Conservation (phyloP, 1,140 invertebrate species). For the Neodiprion virginianus region DNA sequence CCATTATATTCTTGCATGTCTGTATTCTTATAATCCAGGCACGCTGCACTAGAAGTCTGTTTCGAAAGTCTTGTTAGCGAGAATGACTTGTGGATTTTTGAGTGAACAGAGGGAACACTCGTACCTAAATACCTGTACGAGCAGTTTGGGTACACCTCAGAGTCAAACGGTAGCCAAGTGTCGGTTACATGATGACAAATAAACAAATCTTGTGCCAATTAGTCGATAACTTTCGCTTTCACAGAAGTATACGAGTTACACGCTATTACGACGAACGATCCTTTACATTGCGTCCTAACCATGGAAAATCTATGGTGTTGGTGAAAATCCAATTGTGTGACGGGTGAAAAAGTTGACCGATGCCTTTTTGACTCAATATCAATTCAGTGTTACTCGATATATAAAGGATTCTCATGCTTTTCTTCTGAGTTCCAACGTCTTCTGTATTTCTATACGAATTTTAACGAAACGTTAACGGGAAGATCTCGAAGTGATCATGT, state of each 20-base stretch:
- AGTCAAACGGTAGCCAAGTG: conserved; percentile 26
- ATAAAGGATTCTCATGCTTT: neutral
- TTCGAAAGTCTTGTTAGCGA: conserved; percentile 45
- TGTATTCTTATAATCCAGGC: no score
- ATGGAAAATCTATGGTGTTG: neutral
- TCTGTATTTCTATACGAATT: no score
- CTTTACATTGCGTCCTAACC: neutral
- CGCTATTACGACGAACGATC: no score
- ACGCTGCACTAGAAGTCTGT: no score
- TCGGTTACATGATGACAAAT: conserved; percentile 22
- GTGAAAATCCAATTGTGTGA: neutral
- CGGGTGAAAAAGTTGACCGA: no score
- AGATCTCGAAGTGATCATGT: no score
- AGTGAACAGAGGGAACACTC: conserved; percentile 11
- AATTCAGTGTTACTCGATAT: no score
- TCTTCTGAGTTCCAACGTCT: neutral
- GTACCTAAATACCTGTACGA: conserved; percentile 9
- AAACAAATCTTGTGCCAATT: conserved; percentile 13
- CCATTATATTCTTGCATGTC: no score
- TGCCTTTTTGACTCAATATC: no score
- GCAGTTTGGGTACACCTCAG: conserved; percentile 19
- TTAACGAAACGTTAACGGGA: no score
- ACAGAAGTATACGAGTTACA: neutral
- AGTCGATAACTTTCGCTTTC: neutral
- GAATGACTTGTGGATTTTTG: conserved; percentile 51